Evolutionary conservation across 2,113 vertebrate genomes (phyloP).

Genomic region (Cyprinodon variegatus): DNA sequence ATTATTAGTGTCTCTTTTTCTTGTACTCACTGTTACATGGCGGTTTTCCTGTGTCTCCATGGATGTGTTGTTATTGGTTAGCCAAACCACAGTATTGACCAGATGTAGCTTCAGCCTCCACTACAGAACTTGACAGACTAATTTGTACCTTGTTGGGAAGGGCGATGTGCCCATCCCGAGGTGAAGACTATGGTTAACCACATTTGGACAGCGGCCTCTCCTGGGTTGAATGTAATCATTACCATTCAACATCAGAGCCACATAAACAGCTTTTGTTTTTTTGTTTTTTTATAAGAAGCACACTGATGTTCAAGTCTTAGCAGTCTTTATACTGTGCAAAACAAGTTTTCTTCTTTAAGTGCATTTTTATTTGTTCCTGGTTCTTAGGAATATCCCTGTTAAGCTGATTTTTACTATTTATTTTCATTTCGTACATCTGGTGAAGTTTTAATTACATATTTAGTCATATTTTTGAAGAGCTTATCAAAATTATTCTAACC

Average conservation of each 20-base stretch:
- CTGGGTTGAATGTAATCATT: not conserved
- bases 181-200: slow-evolving; percentile 40
- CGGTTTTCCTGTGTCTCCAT: not conserved
- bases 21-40: not conserved
- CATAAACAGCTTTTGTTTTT: not conserved
- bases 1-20: not conserved
- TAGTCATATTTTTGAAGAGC: slow-evolving; percentile 12
- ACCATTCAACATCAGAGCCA: slow-evolving; percentile 14
- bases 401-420: slow-evolving; percentile 28
- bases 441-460: slow-evolving; percentile 57
- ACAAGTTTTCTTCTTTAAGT: too few species aligned
- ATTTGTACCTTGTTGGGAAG: slow-evolving; percentile 12
- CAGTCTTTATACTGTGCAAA: not conserved
- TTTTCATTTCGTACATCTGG: slow-evolving; percentile 24
- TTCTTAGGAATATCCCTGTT: slow-evolving; percentile 17
- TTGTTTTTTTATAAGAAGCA: slow-evolving; percentile 21
- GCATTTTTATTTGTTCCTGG: too few species aligned
- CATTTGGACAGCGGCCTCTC: slow-evolving; percentile 13
- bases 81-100: slow-evolving; percentile 50
- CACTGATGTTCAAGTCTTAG: not conserved
- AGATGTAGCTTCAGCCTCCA: slow-evolving; percentile 13
- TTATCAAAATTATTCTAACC: slow-evolving; percentile 48
- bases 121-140: not conserved
- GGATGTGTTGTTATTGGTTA: not conserved
- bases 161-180: slow-evolving; percentile 20